These are phyloP conservation scores for Brienomyrus brachyistius DNA, from an alignment of 2,113 vertebrate species.

Conservation along the genomic window DNA sequence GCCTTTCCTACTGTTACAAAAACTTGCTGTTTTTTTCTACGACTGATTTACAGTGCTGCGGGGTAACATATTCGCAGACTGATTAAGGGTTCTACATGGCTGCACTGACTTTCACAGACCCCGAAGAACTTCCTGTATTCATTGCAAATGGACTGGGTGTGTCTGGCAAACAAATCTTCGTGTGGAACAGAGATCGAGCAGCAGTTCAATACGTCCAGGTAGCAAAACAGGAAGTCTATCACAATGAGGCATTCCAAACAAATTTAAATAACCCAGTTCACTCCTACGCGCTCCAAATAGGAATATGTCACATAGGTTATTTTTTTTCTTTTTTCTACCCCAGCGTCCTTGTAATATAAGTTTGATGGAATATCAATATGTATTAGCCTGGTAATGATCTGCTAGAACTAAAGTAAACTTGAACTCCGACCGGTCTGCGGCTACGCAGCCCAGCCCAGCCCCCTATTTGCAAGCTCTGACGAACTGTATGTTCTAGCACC, in stretches of 20 bases:
- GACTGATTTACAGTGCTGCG: not conserved
- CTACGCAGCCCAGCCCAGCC: not conserved
- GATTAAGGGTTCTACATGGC: not conserved
- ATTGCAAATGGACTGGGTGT: not conserved
- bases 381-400: not conserved
- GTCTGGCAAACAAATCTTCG: not conserved
- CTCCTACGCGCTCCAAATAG: not conserved
- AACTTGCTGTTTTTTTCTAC: not conserved
- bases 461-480: not conserved
- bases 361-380: not conserved
- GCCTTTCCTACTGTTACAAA: not conserved
- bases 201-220: not conserved
- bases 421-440: not conserved
- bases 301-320: not conserved
- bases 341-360: not conserved
- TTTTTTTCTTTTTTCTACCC: not conserved
- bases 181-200: not conserved
- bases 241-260: not conserved
- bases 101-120: not conserved
- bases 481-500: not conserved
- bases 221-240: not conserved
- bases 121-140: not conserved
- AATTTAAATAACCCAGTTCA: not conserved
- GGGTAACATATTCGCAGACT: not conserved
- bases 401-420: not conserved